phyloP scores from a whole-genome alignment of 2,888 invertebrate species.

The Salpingus planirostris region DNA sequence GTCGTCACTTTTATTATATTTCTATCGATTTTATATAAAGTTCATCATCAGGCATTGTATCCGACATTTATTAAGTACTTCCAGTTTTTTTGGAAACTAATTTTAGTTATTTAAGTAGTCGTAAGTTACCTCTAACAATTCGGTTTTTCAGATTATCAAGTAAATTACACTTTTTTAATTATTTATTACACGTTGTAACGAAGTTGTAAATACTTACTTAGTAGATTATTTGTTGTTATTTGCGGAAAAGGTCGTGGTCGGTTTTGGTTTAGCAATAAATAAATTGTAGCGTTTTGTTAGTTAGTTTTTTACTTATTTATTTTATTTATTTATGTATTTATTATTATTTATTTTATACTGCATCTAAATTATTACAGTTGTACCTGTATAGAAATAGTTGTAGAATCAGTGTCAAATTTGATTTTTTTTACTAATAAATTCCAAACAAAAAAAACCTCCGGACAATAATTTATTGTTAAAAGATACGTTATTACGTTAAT shows the following conservation, averaged over 20 bases:
- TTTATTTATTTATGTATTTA: conserved; percentile 19
- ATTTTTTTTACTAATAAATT: too few relatives aligned
- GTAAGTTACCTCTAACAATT: conserved; percentile 27
- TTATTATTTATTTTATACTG: conserved; percentile 21
- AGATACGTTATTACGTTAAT: too few relatives aligned
- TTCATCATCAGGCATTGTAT: conserved; percentile 30
- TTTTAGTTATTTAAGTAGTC: too few relatives aligned
- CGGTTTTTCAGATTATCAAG: too few relatives aligned
- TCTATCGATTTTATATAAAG: too few relatives aligned
- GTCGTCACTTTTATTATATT: too few relatives aligned
- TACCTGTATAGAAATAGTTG: conserved; percentile 25
- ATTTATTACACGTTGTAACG: neutral
- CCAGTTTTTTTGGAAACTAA: conserved; percentile 21
- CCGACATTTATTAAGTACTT: conserved; percentile 15
- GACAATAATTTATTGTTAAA: conserved; percentile 1
- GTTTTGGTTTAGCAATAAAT: conserved; percentile 20
- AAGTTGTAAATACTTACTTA: conserved; percentile 8
- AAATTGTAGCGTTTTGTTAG: conserved; percentile 6
- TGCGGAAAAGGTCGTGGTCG: conserved; percentile 19
- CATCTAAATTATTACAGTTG: conserved; percentile 20
- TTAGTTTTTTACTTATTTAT: conserved; percentile 20
- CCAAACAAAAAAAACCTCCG: too few relatives aligned
- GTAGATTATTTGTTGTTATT: conserved; percentile 5
- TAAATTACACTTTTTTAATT: too few relatives aligned
- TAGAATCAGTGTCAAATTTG: too few relatives aligned